Base-by-base conservation (phyloP, 1,140 invertebrate species). In the Bombus waltoni region DNA sequence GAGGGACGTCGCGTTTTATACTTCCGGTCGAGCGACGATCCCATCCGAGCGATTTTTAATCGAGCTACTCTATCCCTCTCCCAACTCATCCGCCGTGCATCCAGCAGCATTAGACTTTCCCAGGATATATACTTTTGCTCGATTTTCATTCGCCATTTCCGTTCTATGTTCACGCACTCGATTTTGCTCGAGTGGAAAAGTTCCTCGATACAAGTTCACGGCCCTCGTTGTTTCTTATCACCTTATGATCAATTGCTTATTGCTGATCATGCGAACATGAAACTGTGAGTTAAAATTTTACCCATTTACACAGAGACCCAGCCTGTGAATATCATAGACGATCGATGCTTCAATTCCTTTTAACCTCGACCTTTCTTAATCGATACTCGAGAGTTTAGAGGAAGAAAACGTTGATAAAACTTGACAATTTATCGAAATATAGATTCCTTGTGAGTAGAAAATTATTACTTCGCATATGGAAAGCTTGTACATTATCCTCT, bases 11-110 rank as follows among this genome's bases (percentile, higher is more conserved):
- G 70, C 53, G 57, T 73, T 73, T 81, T 79, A 62, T 74, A 73
- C 80, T 81, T 85, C 81, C 79, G 80, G 81, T 83, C 77, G 87
- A 86, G 28, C 85, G 82, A 86, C 53, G 81, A 82, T 82, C 32
- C 59, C 57, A 47, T 89, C 84, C 87, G 87, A 89, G 76, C 84
- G 88, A 90, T 91, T 91, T 92, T 92, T 88, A 91, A 92, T 88
- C 87, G 86, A 76, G 77, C 77, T 53, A 79, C 66, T 79, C 66
- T 25, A 44, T 71, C n/a, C 62, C 62, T 32, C 53, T 11, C 35
- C 8, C 32, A 32, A 42, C 47, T 75, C 75, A 72, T 62, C 40
- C 68, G 65, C 62, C 66, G 68, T 38, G 25, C 62, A 22, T 32
- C 15, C 53, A 28, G 13, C 15, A 57, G 57, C 68, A 77, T 62